Percentiles rank a stretch among this genome's conserved stretches.
These are phyloP conservation scores for Simalia tracyae DNA, from an alignment of 2,797 vertebrate genomes.

Conservation along the genomic window DNA sequence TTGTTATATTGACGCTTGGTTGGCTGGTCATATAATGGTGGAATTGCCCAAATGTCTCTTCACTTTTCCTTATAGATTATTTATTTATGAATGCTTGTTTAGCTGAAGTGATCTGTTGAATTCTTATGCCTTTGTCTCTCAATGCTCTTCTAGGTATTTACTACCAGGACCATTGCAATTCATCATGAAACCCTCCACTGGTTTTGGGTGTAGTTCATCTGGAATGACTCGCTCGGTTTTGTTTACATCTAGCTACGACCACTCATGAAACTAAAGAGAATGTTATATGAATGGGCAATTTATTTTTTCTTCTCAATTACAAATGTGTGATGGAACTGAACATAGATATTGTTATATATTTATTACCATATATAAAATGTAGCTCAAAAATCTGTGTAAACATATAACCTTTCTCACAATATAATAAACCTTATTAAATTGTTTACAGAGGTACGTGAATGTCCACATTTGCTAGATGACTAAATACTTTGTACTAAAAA, in stretches of 20 bases:
- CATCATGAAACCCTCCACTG: constrained; percentile 89
- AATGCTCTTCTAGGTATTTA: constrained; percentile 81
- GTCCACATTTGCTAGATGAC: constrained; percentile 76
- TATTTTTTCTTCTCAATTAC: constrained; percentile 45
- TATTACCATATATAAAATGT: constrained; percentile 68
- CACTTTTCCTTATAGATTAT: background rate
- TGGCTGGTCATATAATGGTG: background rate
- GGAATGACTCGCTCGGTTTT: constrained; percentile 85
- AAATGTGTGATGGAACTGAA: constrained; percentile 67
- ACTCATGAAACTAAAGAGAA: constrained; percentile 80
- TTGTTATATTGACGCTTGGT: background rate
- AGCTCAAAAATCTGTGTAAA: constrained; percentile 69
- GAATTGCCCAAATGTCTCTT: background rate
- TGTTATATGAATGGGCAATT: constrained; percentile 66
- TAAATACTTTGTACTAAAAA: constrained; percentile 76
- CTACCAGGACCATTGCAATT: constrained; percentile 94
- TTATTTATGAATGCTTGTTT: background rate
- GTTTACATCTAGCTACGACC: constrained; percentile 86
- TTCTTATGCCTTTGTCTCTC: constrained; percentile 39
- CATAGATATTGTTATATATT: constrained; percentile 70
- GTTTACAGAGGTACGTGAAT: constrained; percentile 76
- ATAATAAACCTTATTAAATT: constrained; percentile 74
- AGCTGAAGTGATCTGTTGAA: background rate
- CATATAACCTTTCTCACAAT: constrained; percentile 71
- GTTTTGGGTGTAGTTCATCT: constrained; percentile 81